A percentile compares a stretch with the other conserved stretches of the same genome.
These are phyloP conservation scores for Callospermophilus lateralis DNA, from an alignment of 2,113 vertebrate species.

Conservation along the genomic window DNA sequence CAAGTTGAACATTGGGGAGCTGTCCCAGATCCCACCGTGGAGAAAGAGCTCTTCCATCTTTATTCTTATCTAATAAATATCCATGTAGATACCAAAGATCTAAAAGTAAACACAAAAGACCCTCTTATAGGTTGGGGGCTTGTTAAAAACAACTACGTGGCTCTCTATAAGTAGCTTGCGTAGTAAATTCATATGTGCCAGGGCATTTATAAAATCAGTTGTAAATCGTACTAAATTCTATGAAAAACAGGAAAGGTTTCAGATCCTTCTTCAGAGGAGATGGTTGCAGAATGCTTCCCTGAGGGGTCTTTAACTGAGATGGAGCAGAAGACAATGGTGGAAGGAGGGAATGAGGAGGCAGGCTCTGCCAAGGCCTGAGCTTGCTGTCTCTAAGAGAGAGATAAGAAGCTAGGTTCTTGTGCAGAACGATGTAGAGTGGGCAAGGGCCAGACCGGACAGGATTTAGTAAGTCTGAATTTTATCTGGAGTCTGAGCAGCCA, in stretches of 20 bases:
- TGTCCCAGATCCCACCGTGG: neutral
- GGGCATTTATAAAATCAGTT: neutral
- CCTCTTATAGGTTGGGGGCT: neutral
- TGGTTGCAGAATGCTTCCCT: neutral
- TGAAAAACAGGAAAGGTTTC: neutral
- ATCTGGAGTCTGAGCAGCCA: neutral
- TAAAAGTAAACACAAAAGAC: neutral
- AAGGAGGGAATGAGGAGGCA: neutral
- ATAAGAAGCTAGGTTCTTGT: neutral
- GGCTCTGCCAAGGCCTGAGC: too few relatives aligned
- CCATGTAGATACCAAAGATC: neutral
- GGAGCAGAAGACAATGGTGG: neutral
- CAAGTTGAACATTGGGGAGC: neutral
- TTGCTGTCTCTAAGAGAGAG: neutral
- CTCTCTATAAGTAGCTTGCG: neutral
- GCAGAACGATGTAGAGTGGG: neutral
- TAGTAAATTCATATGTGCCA: neutral
- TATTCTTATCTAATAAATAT: neutral
- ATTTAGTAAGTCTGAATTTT: neutral
- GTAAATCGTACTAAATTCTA: neutral
- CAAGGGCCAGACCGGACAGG: neutral
- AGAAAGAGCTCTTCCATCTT: neutral
- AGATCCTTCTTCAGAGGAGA: neutral
- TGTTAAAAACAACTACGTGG: neutral
- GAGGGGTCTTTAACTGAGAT: neutral